Percentiles rank a stretch among this genome's conserved stretches.
Evolutionary conservation across 1,140 invertebrate genomes (phyloP).

Genomic region (Agrypnia vestita): DNA sequence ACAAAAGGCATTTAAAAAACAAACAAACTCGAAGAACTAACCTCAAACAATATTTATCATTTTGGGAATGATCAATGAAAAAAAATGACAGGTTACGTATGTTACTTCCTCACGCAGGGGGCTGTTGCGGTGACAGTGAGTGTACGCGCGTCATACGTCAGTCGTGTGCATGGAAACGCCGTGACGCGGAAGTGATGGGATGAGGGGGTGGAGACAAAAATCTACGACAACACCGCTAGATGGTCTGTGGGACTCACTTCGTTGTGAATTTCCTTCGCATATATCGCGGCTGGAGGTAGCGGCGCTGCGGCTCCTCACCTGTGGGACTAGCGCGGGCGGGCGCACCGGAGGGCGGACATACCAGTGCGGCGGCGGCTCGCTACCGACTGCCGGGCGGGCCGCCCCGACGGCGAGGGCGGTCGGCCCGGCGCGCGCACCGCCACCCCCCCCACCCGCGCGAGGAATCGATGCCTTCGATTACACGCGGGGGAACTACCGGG

Average conservation of each 20-base stretch:
- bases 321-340: slow-evolving; percentile 38
- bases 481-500: slow-evolving; percentile 34
- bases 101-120: neutral
- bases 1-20: no score
- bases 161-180: slow-evolving; percentile 30
- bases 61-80: no score
- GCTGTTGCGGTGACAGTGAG: slow-evolving; percentile 1
- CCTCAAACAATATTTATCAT: no score
- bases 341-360: slow-evolving; percentile 29
- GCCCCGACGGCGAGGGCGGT: neutral
- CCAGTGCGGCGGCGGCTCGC: slow-evolving; percentile 47
- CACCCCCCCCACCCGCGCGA: slow-evolving; percentile 54
- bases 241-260: slow-evolving; percentile 53
- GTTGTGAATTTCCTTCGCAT: slow-evolving; percentile 58
- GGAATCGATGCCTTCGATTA: slow-evolving; percentile 50
- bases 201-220: slow-evolving; percentile 33
- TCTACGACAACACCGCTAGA: slow-evolving; percentile 40
- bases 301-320: slow-evolving; percentile 42
- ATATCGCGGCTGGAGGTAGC: slow-evolving; percentile 39
- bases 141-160: slow-evolving; percentile 17
- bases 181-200: slow-evolving; percentile 24
- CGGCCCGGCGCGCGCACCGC: slow-evolving; percentile 18
- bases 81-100: no score
- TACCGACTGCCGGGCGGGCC: slow-evolving; percentile 32
- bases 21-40: no score